A percentile compares a stretch with the other conserved stretches of the same genome.
Conservation (phyloP, 1,140 invertebrate species). For the Charaxes varanes region DNA sequence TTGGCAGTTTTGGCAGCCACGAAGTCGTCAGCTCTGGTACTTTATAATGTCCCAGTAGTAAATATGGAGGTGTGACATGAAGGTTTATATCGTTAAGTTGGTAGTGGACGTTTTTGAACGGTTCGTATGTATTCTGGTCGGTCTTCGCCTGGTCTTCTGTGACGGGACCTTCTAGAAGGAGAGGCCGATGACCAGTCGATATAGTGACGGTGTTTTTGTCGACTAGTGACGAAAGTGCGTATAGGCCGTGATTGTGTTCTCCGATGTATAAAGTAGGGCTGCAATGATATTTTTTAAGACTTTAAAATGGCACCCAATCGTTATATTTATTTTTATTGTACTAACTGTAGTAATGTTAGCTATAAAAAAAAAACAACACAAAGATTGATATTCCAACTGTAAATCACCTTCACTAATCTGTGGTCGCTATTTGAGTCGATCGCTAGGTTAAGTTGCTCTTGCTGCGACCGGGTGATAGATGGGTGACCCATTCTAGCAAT, state of each 20-base stretch:
- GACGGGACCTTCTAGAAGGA: constrained; percentile 81
- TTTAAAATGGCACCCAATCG: too few species aligned
- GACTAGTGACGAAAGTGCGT: constrained; percentile 92
- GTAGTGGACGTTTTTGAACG: constrained; percentile 69
- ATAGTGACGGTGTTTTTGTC: constrained; percentile 88
- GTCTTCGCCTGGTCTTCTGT: constrained; percentile 31
- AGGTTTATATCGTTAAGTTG: constrained; percentile 61
- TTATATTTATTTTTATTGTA: too few species aligned
- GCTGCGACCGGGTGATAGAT: too few species aligned
- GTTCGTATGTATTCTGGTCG: constrained; percentile 51
- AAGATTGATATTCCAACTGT: too few species aligned
- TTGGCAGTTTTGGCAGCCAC: constrained; percentile 54
- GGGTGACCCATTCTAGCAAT: too few species aligned
- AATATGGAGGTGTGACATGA: constrained; percentile 58
- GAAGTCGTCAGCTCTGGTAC: constrained; percentile 78
- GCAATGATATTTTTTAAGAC: too few species aligned
- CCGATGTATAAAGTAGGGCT: constrained; percentile 96
- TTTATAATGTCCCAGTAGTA: constrained; percentile 85
- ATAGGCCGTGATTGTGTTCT: constrained; percentile 89
- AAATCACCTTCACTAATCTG: too few species aligned
- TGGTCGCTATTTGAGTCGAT: too few species aligned
- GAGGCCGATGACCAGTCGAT: constrained; percentile 76
- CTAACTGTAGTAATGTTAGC: too few species aligned
- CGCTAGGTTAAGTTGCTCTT: too few species aligned
- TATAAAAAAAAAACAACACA: too few species aligned